Evolutionary conservation across 1,140 invertebrate genomes (phyloP), one percentile per base, ranked within the genome.

Genomic region (Oppia nitens): DNA sequence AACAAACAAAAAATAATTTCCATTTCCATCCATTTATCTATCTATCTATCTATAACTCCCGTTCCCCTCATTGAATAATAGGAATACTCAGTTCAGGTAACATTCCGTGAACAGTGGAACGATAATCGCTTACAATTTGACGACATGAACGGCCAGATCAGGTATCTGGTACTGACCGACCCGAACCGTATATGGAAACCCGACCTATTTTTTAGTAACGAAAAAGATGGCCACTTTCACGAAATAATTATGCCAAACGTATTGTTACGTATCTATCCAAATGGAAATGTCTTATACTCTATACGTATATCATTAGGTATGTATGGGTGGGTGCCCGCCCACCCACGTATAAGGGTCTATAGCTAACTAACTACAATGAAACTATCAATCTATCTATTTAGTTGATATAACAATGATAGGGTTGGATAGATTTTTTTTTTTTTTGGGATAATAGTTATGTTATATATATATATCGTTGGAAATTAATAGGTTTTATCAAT

Each of bases 191-290:
- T 76, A 53, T 78, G 76, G 76, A 72, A 70, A 65, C 75, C 74
- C 6, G 75, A 76, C 68, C 66, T 76, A 17, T 76, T 76, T 59
- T 78, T 76, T 59, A 68, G 72, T 29, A 76, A 76, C 62, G 75
- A 76, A 64, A 74, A 73, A 65, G 69, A 67, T 55, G 71, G 74
- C 9, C 67, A 75, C 60, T 69, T 73, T 55, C 75, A 76, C 63
- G 68, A 73, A 54, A 70, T 76, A 20, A 70, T 73, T 48, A 65
- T 68, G 58, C 70, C 70, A 9, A 73, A 73, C 62, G 63, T 66
- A 47, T 67, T 70, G 48, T 62, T 70, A 9, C 59, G 75, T 17
- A 76, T 77, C 57, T 72, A 72, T 62, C 73, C 74, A 26, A 67
- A 77, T 59, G 75, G 75, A 53, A 61, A 68, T 45, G 72, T 78